Evolutionary conservation across 37 sponge, comb jelly and placozoan genomes (phyloP).

Genomic region (Lycopodina hypogea): DNA sequence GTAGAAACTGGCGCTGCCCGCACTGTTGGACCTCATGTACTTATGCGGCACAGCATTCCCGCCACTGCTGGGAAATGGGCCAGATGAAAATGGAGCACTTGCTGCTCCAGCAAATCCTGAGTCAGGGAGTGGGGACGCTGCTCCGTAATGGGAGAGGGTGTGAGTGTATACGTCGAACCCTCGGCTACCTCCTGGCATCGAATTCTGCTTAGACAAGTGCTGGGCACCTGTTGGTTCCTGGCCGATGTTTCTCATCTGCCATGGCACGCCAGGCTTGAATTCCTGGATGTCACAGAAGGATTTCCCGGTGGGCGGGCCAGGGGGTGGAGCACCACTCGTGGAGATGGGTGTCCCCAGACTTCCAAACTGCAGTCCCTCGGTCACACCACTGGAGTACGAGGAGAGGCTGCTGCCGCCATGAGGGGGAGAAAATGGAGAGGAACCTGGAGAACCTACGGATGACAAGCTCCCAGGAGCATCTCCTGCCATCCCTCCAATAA

Average conservation of each 20-base stretch:
- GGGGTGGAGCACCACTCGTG: slow-evolving; percentile 5
- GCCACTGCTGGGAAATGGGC: neutral
- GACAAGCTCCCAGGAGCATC: neutral
- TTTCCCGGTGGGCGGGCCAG: slow-evolving; percentile 1
- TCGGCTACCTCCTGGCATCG: neutral
- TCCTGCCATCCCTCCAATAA: neutral
- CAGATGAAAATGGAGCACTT: neutral
- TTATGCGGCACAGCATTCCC: neutral
- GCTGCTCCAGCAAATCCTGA: too few species aligned
- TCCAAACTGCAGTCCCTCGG: neutral
- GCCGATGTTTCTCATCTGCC: slow-evolving; percentile 60
- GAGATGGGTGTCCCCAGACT: neutral
- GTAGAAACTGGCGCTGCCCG: neutral
- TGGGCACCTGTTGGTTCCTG: slow-evolving; percentile 42
- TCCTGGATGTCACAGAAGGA: slow-evolving; percentile 60
- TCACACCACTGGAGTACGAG: neutral
- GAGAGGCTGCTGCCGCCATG: neutral
- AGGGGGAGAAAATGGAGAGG: slow-evolving; percentile 22
- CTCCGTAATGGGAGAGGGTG: neutral
- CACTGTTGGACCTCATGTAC: neutral
- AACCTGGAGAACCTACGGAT: neutral
- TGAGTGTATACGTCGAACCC: neutral
- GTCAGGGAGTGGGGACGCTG: too few species aligned
- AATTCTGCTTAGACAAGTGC: slow-evolving; percentile 19
- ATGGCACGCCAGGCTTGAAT: slow-evolving; percentile 77